Conservation (phyloP, 2,888 invertebrate genomes). For the Tryphoninae sp. region DNA sequence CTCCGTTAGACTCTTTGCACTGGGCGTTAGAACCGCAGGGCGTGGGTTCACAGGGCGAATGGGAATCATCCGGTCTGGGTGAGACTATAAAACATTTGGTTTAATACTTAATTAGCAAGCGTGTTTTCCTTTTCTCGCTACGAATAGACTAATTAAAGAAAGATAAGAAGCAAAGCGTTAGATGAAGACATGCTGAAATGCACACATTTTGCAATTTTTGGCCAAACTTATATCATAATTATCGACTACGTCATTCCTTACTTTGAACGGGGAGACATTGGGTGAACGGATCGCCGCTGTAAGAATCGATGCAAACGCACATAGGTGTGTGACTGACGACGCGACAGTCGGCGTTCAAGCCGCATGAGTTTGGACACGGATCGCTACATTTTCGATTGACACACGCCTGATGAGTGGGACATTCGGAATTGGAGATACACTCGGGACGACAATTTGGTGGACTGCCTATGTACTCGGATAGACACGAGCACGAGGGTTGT, state of each 20-base stretch:
- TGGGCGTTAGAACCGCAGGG: constrained; percentile 87
- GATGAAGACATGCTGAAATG: not conserved
- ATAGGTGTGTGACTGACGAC: constrained; percentile 90
- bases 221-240: not conserved
- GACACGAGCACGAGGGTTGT: constrained; percentile 84
- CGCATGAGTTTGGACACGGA: constrained; percentile 89
- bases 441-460: constrained; percentile 90
- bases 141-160: not conserved
- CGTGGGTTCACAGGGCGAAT: constrained; percentile 84
- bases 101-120: constrained; percentile 25
- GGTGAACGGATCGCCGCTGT: constrained; percentile 84
- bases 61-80: constrained; percentile 69
- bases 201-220: not conserved
- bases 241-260: constrained; percentile 77
- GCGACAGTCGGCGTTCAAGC: constrained; percentile 87
- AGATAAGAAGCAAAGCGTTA: constrained; percentile 21
- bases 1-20: constrained; percentile 82
- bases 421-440: constrained; percentile 89
- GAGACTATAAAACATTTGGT: constrained; percentile 63
- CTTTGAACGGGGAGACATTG: constrained; percentile 84
- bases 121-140: not conserved
- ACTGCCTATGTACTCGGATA: constrained; percentile 87
- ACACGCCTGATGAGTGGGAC: constrained; percentile 88
- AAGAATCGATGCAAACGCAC: constrained; percentile 85
- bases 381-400: constrained; percentile 89